Base-by-base conservation (phyloP, 2,888 invertebrate species). In the Melanostoma scalare region DNA sequence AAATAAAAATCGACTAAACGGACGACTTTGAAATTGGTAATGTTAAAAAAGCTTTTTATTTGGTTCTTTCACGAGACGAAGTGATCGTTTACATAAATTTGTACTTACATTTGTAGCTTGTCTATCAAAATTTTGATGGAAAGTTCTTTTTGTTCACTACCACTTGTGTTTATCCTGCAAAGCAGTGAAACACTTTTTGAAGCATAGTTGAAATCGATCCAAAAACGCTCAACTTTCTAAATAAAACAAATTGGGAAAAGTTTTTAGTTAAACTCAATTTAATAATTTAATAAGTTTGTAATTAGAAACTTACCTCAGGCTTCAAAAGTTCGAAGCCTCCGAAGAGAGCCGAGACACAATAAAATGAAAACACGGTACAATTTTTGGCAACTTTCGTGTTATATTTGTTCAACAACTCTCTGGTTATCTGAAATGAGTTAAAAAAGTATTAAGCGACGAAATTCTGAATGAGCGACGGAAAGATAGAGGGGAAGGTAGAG, bases 191-290 rank as follows among this genome's bases (percentile, higher is more conserved):
- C 73, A 40, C 63, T 65, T 10, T 77, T 73, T 0, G 82, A 73
- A 2, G 72, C 58, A 58, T 86, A 86, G 52, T 87, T 87, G 44
- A 87, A 84, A 63, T 87, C 87, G 58, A 87, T 81, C 87, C 87
- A 87, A 65, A 86, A 86, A 31, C 77, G 56, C 6, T 86, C 61
- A 30, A 50, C n/a, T n/a, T 85, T 85, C 87, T 87, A 38, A 35
- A 69, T 20, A 31, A 5, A 71, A 38, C 35, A 40, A 10, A 42
- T 4, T 20, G 20, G 20, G 20, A 20, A 20, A 20, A 20, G 20
- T 20, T 20, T 20, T 20, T 20, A 20, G 20, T 20, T 20, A 20
- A 1, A 20, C 20, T 20, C 20, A 20, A 20, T 20, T 20, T 20
- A 20, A 6, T 30, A 6, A 20, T 6, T 30, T 35, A 8, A 8